phyloP scores from a whole-genome alignment of 2,113 vertebrate species.

The Tychaedon coryphoeus region DNA sequence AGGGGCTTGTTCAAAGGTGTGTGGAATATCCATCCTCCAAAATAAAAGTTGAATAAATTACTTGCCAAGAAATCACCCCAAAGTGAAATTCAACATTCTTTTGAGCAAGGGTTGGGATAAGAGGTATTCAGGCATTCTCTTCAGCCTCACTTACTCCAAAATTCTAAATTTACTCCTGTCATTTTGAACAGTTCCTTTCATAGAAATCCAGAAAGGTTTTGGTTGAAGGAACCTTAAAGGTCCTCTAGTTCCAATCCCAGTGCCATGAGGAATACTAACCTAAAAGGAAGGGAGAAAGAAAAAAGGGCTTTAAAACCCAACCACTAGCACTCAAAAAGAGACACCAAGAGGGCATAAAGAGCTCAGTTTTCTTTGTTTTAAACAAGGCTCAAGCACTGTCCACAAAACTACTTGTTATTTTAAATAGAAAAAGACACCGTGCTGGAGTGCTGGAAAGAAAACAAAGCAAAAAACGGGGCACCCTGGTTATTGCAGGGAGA shows the following conservation, averaged over 20 bases:
- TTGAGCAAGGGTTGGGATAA: neutral
- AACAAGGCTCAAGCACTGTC: neutral
- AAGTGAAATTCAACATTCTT: neutral
- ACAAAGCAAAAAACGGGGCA: neutral
- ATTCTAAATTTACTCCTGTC: neutral
- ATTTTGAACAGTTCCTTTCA: neutral
- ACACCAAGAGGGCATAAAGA: neutral
- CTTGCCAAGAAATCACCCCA: neutral
- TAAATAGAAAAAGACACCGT: neutral
- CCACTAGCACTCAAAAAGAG: neutral
- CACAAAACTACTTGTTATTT: neutral
- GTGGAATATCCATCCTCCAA: neutral
- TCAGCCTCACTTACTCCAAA: neutral
- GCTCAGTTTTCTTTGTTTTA: neutral
- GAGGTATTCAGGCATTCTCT: neutral
- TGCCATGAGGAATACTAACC: neutral
- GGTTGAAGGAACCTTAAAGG: neutral
- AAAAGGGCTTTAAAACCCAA: neutral
- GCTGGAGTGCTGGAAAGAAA: neutral
- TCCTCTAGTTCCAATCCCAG: neutral
- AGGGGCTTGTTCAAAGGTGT: neutral
- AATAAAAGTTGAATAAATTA: neutral
- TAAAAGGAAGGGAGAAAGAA: neutral
- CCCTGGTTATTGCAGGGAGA: neutral
- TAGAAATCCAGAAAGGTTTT: neutral